Evolutionary conservation across 2,113 vertebrate genomes (phyloP).

Genomic region (Caranx melampygus): DNA sequence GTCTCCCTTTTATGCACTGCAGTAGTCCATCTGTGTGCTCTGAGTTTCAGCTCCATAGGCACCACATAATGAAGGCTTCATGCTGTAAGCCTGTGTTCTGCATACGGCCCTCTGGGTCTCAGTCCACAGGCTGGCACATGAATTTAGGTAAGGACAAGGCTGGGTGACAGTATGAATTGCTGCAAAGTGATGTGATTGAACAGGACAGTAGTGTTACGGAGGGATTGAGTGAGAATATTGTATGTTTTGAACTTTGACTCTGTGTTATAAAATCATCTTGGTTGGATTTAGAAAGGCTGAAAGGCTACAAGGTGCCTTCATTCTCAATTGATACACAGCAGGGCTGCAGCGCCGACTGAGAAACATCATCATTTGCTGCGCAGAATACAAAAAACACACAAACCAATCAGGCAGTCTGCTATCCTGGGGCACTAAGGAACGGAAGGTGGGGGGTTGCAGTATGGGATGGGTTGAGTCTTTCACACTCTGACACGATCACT

Average conservation of each 20-base stretch:
- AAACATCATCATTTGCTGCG: slow-evolving; percentile 24
- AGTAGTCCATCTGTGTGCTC: slow-evolving; percentile 9
- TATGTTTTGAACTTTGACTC: slow-evolving; percentile 67
- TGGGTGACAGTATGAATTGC: not conserved
- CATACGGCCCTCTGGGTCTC: slow-evolving; percentile 13
- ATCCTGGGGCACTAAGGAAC: slow-evolving; percentile 9
- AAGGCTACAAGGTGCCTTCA: slow-evolving; percentile 44
- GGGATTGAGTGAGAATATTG: slow-evolving; percentile 49
- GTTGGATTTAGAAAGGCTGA: slow-evolving; percentile 57
- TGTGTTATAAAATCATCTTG: slow-evolving; percentile 51
- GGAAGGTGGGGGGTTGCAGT: slow-evolving; percentile 9
- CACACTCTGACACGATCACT: slow-evolving; percentile 60
- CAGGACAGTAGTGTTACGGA: slow-evolving; percentile 36
- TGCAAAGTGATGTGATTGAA: slow-evolving; percentile 51
- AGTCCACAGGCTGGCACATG: not conserved
- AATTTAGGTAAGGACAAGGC: not conserved
- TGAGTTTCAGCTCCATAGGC: not conserved
- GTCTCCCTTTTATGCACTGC: slow-evolving; percentile 12
- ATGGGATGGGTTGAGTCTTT: slow-evolving; percentile 40
- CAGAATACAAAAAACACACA: slow-evolving; percentile 42
- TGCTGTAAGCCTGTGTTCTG: slow-evolving; percentile 4
- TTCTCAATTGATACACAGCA: slow-evolving; percentile 44
- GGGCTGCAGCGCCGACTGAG: slow-evolving; percentile 27
- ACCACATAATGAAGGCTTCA: not conserved
- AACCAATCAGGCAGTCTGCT: slow-evolving; percentile 44